Percentiles rank a stretch among this genome's conserved stretches.
phyloP scores from a whole-genome alignment of 2,888 invertebrate species.

The Aleiodes testaceus region DNA sequence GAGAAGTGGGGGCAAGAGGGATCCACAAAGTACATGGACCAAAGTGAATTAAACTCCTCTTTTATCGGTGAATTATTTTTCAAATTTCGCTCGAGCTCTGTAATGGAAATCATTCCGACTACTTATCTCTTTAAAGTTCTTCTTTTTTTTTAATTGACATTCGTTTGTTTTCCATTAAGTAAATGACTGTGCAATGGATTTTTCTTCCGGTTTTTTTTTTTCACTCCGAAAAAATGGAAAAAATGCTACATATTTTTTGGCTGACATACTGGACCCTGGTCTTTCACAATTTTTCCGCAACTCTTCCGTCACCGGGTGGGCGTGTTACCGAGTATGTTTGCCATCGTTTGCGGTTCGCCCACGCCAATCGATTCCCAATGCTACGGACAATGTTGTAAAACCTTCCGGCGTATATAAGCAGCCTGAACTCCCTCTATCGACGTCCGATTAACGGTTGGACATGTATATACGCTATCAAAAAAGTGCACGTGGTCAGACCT shows the following conservation, averaged over 20 bases:
- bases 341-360: slow-evolving; percentile 52
- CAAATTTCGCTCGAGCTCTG: background rate
- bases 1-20: slow-evolving; percentile 45
- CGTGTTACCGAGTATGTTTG: slow-evolving; percentile 33
- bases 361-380: slow-evolving; percentile 61
- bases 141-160: background rate
- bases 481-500: slow-evolving; percentile 20
- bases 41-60: slow-evolving; percentile 39
- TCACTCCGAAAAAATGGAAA: background rate
- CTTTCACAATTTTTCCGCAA: slow-evolving; percentile 28
- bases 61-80: slow-evolving; percentile 31
- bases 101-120: slow-evolving; percentile 9
- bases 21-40: slow-evolving; percentile 35
- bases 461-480: slow-evolving; percentile 24
- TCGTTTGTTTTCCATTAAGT: slow-evolving; percentile 3
- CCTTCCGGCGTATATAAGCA: slow-evolving; percentile 28
- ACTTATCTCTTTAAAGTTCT: slow-evolving; percentile 15
- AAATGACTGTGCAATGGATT: background rate
- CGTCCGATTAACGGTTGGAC: slow-evolving; percentile 35
- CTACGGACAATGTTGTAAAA: slow-evolving; percentile 51
- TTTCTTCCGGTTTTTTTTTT: background rate
- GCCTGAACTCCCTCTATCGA: slow-evolving; percentile 19
- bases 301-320: slow-evolving; percentile 33
- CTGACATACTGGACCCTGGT: slow-evolving; percentile 26
- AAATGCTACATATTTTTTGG: slow-evolving; percentile 6